These are phyloP conservation scores for Boleophthalmus pectinirostris DNA, from an alignment of 2,113 vertebrate species.

Conservation along the genomic window DNA sequence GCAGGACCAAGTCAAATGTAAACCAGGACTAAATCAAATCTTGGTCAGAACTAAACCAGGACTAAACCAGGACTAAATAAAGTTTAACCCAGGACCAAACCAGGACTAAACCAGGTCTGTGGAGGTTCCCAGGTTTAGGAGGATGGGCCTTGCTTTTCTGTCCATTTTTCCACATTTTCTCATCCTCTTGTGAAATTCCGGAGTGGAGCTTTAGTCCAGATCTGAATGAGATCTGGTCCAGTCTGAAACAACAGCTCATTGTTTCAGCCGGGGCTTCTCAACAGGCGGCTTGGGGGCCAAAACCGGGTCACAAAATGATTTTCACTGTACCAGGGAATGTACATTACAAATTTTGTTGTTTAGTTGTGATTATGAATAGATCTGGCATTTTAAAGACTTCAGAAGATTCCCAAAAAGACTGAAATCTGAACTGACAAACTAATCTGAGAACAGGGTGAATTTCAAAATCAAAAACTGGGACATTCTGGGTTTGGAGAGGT, in stretches of 20 bases:
- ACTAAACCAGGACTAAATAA: background rate
- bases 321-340: too few relatives aligned
- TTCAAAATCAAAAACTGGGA: too few relatives aligned
- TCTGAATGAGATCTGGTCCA: background rate
- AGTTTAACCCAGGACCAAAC: background rate
- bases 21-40: background rate
- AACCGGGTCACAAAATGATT: background rate
- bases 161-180: constrained; percentile 48
- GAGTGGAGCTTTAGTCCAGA: constrained; percentile 35
- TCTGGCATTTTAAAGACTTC: too few relatives aligned
- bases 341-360: too few relatives aligned
- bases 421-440: too few relatives aligned
- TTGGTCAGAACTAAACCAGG: background rate
- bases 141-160: constrained; percentile 25
- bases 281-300: background rate
- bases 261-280: background rate
- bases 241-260: background rate
- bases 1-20: background rate
- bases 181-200: constrained; percentile 77
- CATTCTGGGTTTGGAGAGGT: too few relatives aligned
- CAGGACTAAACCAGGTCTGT: background rate
- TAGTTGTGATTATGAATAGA: too few relatives aligned
- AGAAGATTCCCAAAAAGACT: too few relatives aligned
- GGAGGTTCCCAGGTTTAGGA: constrained; percentile 53
- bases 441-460: too few relatives aligned